Percentiles rank a stretch among this genome's conserved stretches.
phyloP scores from a whole-genome alignment of 2,797 vertebrate species.

The Phataginus tricuspis region DNA sequence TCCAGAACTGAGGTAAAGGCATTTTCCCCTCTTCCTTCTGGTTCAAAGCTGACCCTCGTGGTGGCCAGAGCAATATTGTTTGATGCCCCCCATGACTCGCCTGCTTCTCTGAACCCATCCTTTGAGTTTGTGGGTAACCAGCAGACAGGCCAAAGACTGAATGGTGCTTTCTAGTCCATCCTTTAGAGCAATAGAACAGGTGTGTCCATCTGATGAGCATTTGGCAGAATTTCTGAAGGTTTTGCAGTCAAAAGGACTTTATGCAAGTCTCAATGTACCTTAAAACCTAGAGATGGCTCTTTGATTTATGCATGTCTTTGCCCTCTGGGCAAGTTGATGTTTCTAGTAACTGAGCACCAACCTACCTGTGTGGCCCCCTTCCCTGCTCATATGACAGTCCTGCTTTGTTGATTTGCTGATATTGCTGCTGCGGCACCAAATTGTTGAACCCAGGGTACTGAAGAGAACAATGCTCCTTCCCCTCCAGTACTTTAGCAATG shows the following conservation, averaged over 20 bases:
- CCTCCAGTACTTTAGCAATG: neutral
- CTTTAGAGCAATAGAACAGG: constrained; percentile 15
- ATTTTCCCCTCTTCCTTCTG: neutral
- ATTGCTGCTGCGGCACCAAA: neutral
- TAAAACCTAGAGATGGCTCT: constrained; percentile 46
- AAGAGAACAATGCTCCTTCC: rapidly evolving
- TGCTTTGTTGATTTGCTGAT: neutral
- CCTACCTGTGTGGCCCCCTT: constrained; percentile 24
- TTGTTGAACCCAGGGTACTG: neutral
- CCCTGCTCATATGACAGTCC: neutral
- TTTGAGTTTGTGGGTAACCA: constrained; percentile 53
- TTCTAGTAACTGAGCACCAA: constrained; percentile 8
- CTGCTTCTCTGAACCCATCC: neutral
- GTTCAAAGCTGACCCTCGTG: constrained; percentile 26
- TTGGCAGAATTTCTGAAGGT: constrained; percentile 21
- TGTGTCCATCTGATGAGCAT: neutral
- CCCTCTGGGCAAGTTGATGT: constrained; percentile 53
- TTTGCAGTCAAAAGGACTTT: constrained; percentile 5
- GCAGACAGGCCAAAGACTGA: constrained; percentile 59
- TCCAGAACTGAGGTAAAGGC: constrained; percentile 18
- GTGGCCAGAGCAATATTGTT: neutral
- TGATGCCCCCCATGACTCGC: neutral
- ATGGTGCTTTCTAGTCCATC: constrained; percentile 59
- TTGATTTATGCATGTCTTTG: constrained; percentile 50
- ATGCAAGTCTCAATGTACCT: neutral